Base-by-base conservation (phyloP, 1,140 invertebrate species). In the Notospermus geniculatus region DNA sequence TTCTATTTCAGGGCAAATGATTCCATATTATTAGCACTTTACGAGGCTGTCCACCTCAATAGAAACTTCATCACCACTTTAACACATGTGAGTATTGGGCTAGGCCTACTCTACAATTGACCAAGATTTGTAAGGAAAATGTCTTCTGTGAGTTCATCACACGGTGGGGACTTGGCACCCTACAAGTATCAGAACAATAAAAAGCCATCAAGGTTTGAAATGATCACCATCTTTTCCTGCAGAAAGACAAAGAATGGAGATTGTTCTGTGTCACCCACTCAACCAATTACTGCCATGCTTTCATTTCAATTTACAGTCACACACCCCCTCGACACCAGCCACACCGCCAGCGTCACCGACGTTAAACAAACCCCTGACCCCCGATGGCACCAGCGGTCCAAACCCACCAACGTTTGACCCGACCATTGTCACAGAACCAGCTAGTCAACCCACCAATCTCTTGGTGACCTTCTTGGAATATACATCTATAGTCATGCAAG, bases 401-500 rank as follows among this genome's bases (percentile, higher is more conserved):
- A 23, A 23, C 25, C n/a, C 25, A 50, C 46, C 46, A 50, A 50
- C n/a, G n/a, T 23, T 50, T n/a, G 46, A 50, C 25, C 46, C 46
- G 25, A 50, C 5, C 25, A 27, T 28, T 27, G 57, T 65, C 43
- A 66, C 65, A 41, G 71, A 72, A 63, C 67, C 61, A 41, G 68
- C 62, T 4, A 72, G 60, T 57, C 82, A 82, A 36, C 93, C 94
- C 1, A 91, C 92, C 1, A 97, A 97, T 86, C 85, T 97, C 29
- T 83, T 97, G 63, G 93, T 95, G 19, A 95, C 92, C 11, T 97
- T 97, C 78, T 89, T 98, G 68, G 93, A 97, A 81, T 97, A 97
- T 82, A 95, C 91, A 84, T 97, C 94, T 1, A 93, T 97, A 75
- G 91, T 97, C 32, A 96, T 96, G 88, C 93, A 96, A 80, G 92